Percentiles rank a stretch among this genome's conserved stretches.
phyloP scores from a whole-genome alignment of 2,888 invertebrate species.

The Ophonus ardosiacus region DNA sequence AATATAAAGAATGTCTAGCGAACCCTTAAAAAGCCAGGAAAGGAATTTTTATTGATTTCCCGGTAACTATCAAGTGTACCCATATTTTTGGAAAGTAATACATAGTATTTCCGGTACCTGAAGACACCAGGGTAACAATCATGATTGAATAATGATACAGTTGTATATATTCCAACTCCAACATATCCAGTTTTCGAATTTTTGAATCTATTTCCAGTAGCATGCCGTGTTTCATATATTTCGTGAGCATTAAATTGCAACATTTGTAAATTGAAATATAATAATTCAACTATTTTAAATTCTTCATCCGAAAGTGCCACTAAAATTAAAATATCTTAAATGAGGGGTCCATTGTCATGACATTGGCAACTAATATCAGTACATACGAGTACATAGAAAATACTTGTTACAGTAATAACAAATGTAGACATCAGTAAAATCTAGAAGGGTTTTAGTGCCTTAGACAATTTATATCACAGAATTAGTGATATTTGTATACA shows the following conservation, averaged over 20 bases:
- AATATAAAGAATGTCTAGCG: no score
- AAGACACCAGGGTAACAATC: constrained; percentile 89
- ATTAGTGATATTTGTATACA: no score
- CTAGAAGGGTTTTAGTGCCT: no score
- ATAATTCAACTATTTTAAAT: constrained; percentile 80
- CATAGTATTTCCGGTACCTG: constrained; percentile 76
- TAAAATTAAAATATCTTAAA: constrained; percentile 62
- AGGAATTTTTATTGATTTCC: no score
- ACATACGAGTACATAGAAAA: no score
- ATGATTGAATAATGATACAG: constrained; percentile 89
- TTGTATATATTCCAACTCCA: constrained; percentile 86
- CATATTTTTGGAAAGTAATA: background rate
- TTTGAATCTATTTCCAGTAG: constrained; percentile 76
- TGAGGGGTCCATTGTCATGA: no score
- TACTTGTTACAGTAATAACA: no score
- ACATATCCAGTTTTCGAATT: constrained; percentile 79
- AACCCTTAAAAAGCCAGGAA: no score
- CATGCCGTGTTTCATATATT: constrained; percentile 83
- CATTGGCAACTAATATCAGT: no score
- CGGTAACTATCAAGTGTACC: no score
- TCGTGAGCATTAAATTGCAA: constrained; percentile 93
- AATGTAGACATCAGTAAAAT: no score
- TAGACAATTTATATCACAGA: no score
- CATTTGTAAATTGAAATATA: constrained; percentile 85
- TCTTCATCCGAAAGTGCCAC: constrained; percentile 77